Evolutionary conservation across 2,113 vertebrate genomes (phyloP), one percentile per base, ranked within the genome.

Genomic region (Pelobates fuscus): DNA sequence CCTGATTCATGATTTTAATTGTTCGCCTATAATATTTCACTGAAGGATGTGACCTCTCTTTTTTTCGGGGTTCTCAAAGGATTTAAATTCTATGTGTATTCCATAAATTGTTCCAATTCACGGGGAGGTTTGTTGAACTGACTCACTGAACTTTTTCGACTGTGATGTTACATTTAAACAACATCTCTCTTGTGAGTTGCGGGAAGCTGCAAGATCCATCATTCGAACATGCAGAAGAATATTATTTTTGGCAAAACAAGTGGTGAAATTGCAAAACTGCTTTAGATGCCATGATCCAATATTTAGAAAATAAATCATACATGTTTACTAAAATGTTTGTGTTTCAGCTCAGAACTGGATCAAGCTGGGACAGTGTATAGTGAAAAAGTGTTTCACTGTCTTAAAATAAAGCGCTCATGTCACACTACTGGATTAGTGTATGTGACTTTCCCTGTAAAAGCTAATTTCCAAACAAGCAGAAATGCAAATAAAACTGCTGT

Each of bases 21-120:
- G 0, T 3, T 70, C 79, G 32, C 30, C 0, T 17, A 18, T 59
- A 62, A 44, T 23, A 69, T 78, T 83, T 81, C 76, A 78, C 62
- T 83, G 62, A 26, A 8, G 55, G 44, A 73, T 8, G 64, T 52
- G 43, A 77, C 79, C 67, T n/a, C 77, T 41, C 43, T 83, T 77
- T 83, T 77, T 14, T 32, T 81, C 1, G 68, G 75, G 37, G 43
- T 63, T 66, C 2, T 68, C 69, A 49, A 26, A 41, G 66, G 23
- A 30, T 75, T 24, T 58, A 84, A 77, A 49, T 41, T 54, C n/a
- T 79, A 69, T 18, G 70, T 26, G 7, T 43, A 60, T 52, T 49
- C 30, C 57, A 77, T 79, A 76, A 77, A 27, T 66, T 64, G 25
- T 46, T 66, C 61, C 74, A 26, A 71, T 68, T 69, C 69, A 49